phyloP scores from a whole-genome alignment of 2,888 invertebrate species.

The Glyphotaelius pellucidus region DNA sequence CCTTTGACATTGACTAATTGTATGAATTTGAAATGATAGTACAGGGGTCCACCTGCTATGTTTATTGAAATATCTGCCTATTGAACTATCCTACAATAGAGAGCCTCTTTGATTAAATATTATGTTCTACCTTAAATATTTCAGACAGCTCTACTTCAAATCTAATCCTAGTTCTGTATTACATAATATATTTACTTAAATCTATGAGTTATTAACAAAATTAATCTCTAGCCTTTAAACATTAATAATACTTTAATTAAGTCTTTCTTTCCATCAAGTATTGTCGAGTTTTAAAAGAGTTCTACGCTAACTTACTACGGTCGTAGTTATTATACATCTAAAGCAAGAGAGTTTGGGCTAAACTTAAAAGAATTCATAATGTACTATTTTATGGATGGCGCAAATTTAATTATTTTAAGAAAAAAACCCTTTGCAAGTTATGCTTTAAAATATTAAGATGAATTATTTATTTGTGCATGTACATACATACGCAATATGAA shows the following conservation, averaged over 20 bases:
- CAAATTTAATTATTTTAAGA: no score
- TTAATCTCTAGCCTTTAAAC: neutral
- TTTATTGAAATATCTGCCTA: neutral
- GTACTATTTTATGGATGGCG: no score
- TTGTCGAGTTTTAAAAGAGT: neutral
- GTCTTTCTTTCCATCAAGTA: constrained; percentile 41
- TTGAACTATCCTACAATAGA: constrained; percentile 18
- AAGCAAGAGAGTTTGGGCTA: neutral
- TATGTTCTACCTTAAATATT: neutral
- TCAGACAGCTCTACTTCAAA: neutral
- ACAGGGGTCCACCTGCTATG: neutral
- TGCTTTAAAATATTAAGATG: no score
- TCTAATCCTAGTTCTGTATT: neutral
- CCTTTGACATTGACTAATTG: neutral
- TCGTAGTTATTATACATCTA: neutral
- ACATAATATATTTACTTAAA: neutral
- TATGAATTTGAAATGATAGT: neutral
- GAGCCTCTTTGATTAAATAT: constrained; percentile 43
- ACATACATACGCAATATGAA: no score
- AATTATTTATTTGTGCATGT: no score
- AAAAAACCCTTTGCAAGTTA: no score
- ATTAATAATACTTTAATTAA: constrained; percentile 48
- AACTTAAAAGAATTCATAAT: no score
- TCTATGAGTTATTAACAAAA: constrained; percentile 38
- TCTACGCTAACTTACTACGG: neutral